phyloP scores from a whole-genome alignment of 2,888 invertebrate genomes.

The Pyrgus malvae region DNA sequence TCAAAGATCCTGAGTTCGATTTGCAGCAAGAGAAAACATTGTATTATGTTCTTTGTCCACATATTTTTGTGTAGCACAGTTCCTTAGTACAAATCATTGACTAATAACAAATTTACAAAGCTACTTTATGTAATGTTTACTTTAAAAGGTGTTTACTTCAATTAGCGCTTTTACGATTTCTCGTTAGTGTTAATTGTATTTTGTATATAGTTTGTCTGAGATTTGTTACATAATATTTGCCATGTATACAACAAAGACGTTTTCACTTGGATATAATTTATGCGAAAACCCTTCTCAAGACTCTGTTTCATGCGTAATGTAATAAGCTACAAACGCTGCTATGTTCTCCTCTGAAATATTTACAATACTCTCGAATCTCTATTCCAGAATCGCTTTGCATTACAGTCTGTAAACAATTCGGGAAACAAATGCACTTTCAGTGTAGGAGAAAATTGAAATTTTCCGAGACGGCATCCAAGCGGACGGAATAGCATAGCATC shows the following conservation, averaged over 20 bases:
- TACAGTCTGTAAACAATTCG: slow-evolving; percentile 14
- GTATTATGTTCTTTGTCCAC: too few species aligned
- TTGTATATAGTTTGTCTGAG: not conserved
- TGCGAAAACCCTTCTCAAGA: not conserved
- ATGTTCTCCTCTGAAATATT: not conserved
- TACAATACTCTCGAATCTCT: not conserved
- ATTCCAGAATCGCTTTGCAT: slow-evolving; percentile 1
- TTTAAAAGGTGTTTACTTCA: not conserved
- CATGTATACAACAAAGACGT: not conserved
- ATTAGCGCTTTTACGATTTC: not conserved
- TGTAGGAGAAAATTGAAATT: slow-evolving; percentile 25
- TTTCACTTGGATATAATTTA: not conserved
- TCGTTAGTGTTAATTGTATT: not conserved
- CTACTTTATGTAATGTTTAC: not conserved
- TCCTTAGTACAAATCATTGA: not conserved
- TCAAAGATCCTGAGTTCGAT: too few species aligned
- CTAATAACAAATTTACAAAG: not conserved
- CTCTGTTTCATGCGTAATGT: not conserved
- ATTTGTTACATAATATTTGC: too few species aligned
- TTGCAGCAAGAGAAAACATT: too few species aligned
- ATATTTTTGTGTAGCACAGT: too few species aligned
- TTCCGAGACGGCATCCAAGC: slow-evolving; percentile 9
- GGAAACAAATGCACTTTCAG: slow-evolving; percentile 23
- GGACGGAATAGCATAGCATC: slow-evolving; percentile 20
- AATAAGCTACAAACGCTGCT: not conserved